A percentile compares a stretch with the other conserved stretches of the same genome.
These are phyloP conservation scores for Sparus aurata DNA, from an alignment of 2,797 vertebrate species.

Conservation along the genomic window DNA sequence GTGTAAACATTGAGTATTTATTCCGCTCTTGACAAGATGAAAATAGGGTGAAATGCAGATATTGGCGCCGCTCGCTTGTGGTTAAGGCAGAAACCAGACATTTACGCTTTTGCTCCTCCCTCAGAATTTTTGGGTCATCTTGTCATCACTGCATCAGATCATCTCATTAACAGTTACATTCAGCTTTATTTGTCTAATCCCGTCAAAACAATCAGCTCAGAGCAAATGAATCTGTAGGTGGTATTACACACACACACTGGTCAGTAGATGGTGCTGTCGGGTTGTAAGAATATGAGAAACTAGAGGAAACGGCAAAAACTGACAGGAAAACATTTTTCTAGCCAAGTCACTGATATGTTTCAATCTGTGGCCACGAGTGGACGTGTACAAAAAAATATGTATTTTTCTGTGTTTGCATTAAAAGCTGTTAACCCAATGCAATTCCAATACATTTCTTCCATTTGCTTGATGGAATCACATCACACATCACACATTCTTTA, in stretches of 20 bases:
- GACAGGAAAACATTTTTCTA: not conserved
- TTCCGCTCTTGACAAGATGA: not conserved
- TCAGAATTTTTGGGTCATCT: not conserved
- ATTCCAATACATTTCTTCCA: not conserved
- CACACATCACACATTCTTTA: not conserved
- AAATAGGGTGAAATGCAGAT: not conserved
- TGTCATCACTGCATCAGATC: not conserved
- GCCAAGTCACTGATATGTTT: no score
- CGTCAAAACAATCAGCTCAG: not conserved
- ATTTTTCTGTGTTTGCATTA: not conserved
- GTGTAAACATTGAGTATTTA: not conserved
- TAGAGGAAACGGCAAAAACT: not conserved
- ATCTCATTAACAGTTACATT: not conserved
- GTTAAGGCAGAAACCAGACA: not conserved
- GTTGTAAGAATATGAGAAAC: not conserved
- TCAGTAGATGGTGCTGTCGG: conserved; percentile 54
- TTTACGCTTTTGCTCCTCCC: not conserved
- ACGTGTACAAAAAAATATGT: not conserved
- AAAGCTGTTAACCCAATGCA: not conserved
- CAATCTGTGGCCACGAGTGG: not conserved
- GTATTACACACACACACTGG: not conserved
- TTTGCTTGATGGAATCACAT: not conserved
- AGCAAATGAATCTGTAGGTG: not conserved
- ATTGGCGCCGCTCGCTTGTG: not conserved
- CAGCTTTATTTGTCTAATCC: not conserved